Percentiles rank a stretch among this genome's conserved stretches.
phyloP scores from a whole-genome alignment of 2,113 vertebrate species.

The Chaetura pelagica region DNA sequence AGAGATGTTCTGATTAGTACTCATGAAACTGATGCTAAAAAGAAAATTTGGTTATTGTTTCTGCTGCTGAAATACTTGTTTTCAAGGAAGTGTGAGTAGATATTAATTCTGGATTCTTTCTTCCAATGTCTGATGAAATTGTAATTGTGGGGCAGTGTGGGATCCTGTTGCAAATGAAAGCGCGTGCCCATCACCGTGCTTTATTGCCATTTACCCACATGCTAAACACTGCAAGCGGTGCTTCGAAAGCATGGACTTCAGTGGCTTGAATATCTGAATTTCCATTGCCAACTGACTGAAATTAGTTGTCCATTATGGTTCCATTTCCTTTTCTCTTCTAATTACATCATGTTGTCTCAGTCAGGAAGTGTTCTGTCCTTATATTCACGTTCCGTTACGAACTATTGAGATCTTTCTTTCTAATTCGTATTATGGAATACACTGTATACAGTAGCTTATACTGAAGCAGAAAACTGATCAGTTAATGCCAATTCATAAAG shows the following conservation, averaged over 20 bases:
- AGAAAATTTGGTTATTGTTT: not conserved
- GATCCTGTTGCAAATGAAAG: not conserved
- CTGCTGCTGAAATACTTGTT: not conserved
- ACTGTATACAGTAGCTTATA: not conserved
- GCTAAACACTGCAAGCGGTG: not conserved
- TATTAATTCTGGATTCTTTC: not conserved
- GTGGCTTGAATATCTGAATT: not conserved
- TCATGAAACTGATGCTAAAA: not conserved
- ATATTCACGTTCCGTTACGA: fast-evolving
- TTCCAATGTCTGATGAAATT: not conserved
- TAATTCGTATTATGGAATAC: not conserved
- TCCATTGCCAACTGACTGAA: not conserved
- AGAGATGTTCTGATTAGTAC: not conserved
- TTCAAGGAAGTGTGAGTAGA: not conserved
- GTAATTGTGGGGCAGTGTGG: not conserved
- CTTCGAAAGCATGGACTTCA: not conserved
- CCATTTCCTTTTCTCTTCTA: no score
- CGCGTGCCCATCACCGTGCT: not conserved
- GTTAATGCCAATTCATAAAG: not conserved
- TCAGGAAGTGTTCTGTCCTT: no score
- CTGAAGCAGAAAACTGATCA: not conserved
- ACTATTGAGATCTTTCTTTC: not conserved
- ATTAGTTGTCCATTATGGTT: no score
- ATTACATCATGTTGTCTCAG: no score
- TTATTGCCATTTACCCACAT: not conserved